Evolutionary conservation across 2,113 vertebrate genomes (phyloP), one percentile per base, ranked within the genome.

Genomic region (Scopus umbretta): DNA sequence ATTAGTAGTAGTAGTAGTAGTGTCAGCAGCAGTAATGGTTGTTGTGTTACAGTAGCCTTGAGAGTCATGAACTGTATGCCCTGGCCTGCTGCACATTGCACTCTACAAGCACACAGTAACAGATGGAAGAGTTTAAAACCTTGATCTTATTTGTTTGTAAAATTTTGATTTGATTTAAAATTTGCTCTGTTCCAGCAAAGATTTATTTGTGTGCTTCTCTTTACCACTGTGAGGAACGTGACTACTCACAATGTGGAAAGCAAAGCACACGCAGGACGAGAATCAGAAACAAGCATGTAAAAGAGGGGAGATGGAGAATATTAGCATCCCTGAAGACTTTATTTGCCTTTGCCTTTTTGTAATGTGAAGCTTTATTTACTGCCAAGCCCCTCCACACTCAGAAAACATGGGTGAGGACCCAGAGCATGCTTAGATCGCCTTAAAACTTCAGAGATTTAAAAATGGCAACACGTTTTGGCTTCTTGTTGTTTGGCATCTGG

Each of bases 171-270:
- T 75, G 66, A 71, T 92, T 95, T 88, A 74, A 92, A 90, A 92
- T 80, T 47, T 58, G 10, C 27, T 86, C 59, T 25, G 19, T 62
- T 92, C 53, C 53, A 93, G 53, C 49, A 88, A 85, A 76, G 74
- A 90, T 82, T 94, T 92, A 50, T 94, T 95, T 85, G 73, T 61
- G 58, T 73, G 66, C 65, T 92, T 93, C 88, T 91, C 61, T 87
- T 91, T 80, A 80, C 86, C 56, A 53, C 86, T 89, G 80, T 72
- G 92, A 89, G 73, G 65, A 94, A 87, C 76, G 62, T 79, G 88
- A 91, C 56, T 53, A 16, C 34, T 79, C 67, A 83, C 63, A 80
- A 79, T 70, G 70, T 79, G 73, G 73, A 87, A 86, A 80, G 83
- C 52, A 65, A 81, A 87, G 73, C 68, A 89, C 27, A 38, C 7